Conservation (phyloP, 1,140 invertebrate species). For the Pseudomyrmex pallidus region DNA sequence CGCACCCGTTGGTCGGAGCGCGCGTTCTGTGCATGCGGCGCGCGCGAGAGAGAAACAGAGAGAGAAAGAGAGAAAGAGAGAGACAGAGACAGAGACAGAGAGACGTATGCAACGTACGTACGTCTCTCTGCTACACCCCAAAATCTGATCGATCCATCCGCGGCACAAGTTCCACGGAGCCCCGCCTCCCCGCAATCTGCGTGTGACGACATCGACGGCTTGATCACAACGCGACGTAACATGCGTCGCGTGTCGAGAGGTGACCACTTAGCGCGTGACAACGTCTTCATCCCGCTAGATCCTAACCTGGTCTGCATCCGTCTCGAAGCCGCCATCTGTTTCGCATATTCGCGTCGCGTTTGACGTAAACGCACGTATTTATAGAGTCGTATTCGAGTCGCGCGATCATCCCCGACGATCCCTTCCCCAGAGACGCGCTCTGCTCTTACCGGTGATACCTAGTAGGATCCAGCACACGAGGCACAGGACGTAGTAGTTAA, state of each 20-base stretch:
- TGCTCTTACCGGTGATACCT: constrained; percentile 83
- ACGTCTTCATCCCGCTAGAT: constrained; percentile 7
- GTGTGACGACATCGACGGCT: constrained; percentile 52
- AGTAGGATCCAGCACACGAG: constrained; percentile 84
- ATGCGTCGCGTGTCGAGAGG: background rate
- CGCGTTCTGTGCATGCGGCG: constrained; percentile 8
- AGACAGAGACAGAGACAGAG: no score
- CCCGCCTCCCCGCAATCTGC: constrained; percentile 58
- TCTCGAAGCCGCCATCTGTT: constrained; percentile 8
- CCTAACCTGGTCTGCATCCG: constrained; percentile 7
- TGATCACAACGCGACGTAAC: constrained; percentile 42
- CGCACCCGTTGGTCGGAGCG: constrained; percentile 25
- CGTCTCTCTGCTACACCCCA: constrained; percentile 67
- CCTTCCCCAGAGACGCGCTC: background rate
- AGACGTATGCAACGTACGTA: constrained; percentile 62
- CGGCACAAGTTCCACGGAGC: constrained; percentile 59
- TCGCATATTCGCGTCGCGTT: background rate
- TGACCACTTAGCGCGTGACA: background rate
- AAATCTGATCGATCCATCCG: constrained; percentile 75
- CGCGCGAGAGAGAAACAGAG: background rate
- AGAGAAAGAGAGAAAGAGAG: constrained; percentile 14
- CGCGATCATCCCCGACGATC: background rate
- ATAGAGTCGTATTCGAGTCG: background rate
- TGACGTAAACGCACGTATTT: background rate
- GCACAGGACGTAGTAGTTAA: constrained; percentile 84